Evolutionary conservation across 2,797 vertebrate species (phyloP).

Genomic region (Lepilemur septentrionalis): DNA sequence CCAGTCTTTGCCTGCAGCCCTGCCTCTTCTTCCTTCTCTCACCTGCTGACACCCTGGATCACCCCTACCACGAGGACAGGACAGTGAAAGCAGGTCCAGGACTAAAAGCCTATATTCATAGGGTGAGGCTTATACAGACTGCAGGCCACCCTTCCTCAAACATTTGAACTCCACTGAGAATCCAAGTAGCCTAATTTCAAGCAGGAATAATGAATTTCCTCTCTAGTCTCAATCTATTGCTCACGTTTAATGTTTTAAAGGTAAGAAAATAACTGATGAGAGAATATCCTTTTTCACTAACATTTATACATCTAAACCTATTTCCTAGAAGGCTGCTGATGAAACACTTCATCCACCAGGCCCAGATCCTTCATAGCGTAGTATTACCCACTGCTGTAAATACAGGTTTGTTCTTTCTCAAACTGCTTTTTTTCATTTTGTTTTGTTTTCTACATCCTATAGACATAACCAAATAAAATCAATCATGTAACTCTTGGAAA

Average conservation of each 20-base stretch:
- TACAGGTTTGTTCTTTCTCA: not conserved
- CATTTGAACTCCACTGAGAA: not conserved
- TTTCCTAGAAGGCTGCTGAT: not conserved
- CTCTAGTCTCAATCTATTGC: not conserved
- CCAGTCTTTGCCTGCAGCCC: not conserved
- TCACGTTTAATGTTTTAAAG: conserved; percentile 30
- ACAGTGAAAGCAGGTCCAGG: not conserved
- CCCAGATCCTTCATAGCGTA: not conserved
- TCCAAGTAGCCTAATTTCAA: not conserved
- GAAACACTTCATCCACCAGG: not conserved
- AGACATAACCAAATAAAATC: not conserved
- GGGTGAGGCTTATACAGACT: not conserved
- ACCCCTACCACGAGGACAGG: fast-evolving
- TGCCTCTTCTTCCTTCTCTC: not conserved
- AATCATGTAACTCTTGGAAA: not conserved
- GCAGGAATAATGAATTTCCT: not conserved
- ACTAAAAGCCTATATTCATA: not conserved
- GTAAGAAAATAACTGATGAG: conserved; percentile 2
- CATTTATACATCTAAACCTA: not conserved
- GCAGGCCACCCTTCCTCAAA: not conserved
- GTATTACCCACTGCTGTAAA: not conserved
- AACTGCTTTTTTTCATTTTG: not conserved
- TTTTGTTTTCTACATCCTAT: not conserved
- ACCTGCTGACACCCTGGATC: not conserved
- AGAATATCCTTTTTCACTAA: not conserved